These are phyloP conservation scores for Nasonia oneida DNA, from an alignment of 2,888 invertebrate species.

Conservation along the genomic window DNA sequence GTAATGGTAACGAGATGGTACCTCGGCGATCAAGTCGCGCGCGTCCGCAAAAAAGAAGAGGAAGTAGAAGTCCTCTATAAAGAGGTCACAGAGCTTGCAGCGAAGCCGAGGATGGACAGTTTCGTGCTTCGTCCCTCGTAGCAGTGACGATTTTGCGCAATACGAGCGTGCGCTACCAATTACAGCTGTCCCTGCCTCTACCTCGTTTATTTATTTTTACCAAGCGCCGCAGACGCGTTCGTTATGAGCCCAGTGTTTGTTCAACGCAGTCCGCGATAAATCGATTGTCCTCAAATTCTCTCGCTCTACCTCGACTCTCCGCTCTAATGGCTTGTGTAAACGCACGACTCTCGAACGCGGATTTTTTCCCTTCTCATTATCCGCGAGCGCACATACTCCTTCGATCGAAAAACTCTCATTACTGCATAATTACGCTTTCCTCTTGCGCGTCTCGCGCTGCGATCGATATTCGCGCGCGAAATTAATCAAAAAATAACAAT, in stretches of 20 bases:
- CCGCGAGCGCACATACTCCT: neutral
- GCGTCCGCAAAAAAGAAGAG: slow-evolving; percentile 5
- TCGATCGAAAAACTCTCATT: neutral
- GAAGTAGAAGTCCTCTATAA: neutral
- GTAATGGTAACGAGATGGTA: slow-evolving; percentile 25
- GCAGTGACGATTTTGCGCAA: neutral
- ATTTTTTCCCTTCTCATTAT: slow-evolving; percentile 2
- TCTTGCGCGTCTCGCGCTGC: neutral
- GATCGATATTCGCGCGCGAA: slow-evolving; percentile 24
- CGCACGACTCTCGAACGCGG: neutral
- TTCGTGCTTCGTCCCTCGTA: neutral
- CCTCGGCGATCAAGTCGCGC: slow-evolving; percentile 12
- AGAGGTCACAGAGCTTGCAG: neutral
- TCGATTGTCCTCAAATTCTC: neutral
- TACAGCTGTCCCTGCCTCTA: neutral
- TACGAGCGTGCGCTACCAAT: neutral
- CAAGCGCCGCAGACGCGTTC: too few species aligned
- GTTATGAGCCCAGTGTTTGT: too few species aligned
- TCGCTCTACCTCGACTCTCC: neutral
- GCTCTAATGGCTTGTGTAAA: neutral
- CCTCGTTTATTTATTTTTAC: neutral
- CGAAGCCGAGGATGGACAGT: neutral
- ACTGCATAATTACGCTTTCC: neutral
- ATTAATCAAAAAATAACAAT: slow-evolving; percentile 50
- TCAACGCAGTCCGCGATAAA: neutral